Evolutionary conservation across 2,888 invertebrate species (phyloP).

Genomic region (Trachelus stipa): DNA sequence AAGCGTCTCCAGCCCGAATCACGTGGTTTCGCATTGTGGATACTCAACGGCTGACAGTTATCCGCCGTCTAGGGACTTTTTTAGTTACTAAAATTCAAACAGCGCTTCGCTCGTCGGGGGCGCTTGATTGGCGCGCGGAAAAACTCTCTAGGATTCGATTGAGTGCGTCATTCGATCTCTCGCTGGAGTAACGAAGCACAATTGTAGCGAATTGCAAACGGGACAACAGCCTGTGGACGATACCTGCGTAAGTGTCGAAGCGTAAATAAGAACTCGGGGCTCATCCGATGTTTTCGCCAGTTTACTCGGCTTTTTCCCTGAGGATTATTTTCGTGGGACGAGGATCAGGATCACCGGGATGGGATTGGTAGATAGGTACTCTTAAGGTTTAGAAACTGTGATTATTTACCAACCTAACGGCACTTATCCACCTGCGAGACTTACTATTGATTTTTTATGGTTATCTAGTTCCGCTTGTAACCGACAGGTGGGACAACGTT

Average conservation of each 20-base stretch:
- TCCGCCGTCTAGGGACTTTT: not conserved
- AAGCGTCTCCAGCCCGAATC: not conserved
- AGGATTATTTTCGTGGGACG: constrained; percentile 39
- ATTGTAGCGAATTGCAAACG: not conserved
- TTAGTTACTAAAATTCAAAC: not conserved
- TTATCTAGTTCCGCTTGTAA: constrained; percentile 37
- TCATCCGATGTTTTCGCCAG: constrained; percentile 51
- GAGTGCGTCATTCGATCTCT: not conserved
- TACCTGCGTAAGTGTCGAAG: constrained; percentile 41
- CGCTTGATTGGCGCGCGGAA: not conserved
- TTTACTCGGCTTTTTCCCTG: constrained; percentile 29
- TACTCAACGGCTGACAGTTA: not conserved
- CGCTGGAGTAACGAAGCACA: not conserved
- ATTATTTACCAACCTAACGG: constrained; percentile 38
- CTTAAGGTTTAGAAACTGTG: constrained; percentile 19
- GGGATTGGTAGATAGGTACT: not conserved
- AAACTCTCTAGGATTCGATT: not conserved
- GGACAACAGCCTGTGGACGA: not conserved
- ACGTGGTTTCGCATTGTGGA: not conserved
- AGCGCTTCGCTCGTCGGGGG: not conserved
- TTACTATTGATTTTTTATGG: constrained; percentile 53
- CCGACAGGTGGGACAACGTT: constrained; percentile 54
- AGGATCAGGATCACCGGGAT: constrained; percentile 11
- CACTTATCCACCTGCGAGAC: constrained; percentile 53
- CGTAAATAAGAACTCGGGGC: constrained; percentile 42